Base-by-base conservation (phyloP, 2,888 invertebrate species). In the Tinea trinotella region DNA sequence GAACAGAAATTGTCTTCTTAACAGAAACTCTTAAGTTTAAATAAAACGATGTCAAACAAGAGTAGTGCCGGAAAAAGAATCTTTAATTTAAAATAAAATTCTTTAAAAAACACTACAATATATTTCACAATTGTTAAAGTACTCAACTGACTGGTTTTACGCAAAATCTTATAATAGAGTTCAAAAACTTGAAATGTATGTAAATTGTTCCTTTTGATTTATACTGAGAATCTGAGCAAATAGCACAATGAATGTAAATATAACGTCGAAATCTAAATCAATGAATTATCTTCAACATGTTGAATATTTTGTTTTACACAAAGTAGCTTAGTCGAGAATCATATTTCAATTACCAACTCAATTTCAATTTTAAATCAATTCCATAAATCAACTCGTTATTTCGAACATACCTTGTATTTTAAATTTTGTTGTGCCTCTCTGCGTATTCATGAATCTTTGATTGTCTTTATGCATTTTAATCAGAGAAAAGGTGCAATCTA, bases 121-220 rank as follows among this genome's bases (percentile, higher is more conserved):
- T 40, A 12, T 13, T 40, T 40, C 15, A 40, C 40, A 40, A 40
- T 40, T 12, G 40, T 19, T 4, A 7, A 46, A 10, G n/a, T 46
- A 44, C 44, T 44, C 44, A 5, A 44, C 36, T 36, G 15, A 40
- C 19, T 40, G 40, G 40, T 40, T 40, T 40, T 40, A 15, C 46
- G 19, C 12, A 12, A 10, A 50, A 50, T 24, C 50, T 50, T 50
- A 24, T 50, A 50, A 50, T 50, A 24, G 50, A 50, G 50, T 50
- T 50, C 20, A 13, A 6, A 24, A 50, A 50, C 24, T 50, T 13
- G 24, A 13, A 50, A 24, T 24, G 24, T 50, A 50, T 50, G 50
- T 13, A 50, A 50, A 50, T 50, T 50, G 24, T 50, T 50, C 50
- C 50, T 24, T 50, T 50, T 50, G 50, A 24, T 50, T 50, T 52